Evolutionary conservation across 1,140 invertebrate species (phyloP), one percentile per base, ranked within the genome.

Genomic region (Neodiprion fabricii): DNA sequence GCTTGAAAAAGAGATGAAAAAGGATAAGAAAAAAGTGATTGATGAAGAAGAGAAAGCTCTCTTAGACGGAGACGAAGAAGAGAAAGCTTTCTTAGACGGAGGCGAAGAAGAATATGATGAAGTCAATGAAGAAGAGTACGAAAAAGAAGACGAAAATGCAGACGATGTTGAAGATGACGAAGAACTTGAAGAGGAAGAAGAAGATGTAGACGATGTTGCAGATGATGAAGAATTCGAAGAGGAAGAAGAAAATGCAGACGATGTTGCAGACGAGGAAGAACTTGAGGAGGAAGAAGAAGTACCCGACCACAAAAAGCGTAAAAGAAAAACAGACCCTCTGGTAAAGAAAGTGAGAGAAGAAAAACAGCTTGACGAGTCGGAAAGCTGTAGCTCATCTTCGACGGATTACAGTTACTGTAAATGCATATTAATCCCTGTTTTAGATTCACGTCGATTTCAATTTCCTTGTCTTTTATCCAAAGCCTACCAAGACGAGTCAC

Each of bases 361-460:
- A 53, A 75, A 79, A 67, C 75, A 65, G 69, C 70, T 72, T 7
- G 72, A 76, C 78, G 14, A 50, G 73, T 23, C 53, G n/a, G 53
- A 61, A 61, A 61, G 53, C 53, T 61, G 53, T 17, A 14, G 11
- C 9, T 61, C 53, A 17, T 65, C 53, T 40, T 78, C 78, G 1
- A 75, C 78, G 11, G 73, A 75, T 53, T 85, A 82, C 70, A 84
- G 81, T 74, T 85, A 86, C 49, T 79, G 85, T 87, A 48, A 61
- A 3, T 23, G 12, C 21, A 69, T 69, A 72, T 28, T 70, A 12
- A 17, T 48, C 71, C 23, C 48, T 67, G 68, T 72, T 48, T 40
- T 17, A 67, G 67, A 12, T 71, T 65, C 28, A 47, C 0, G 49
- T 28, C 49, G 53, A 14, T 5, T 14, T 11, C n/a, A 17, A 61